phyloP scores from a whole-genome alignment of 2,113 vertebrate genomes.

The Empidonax alnorum region DNA sequence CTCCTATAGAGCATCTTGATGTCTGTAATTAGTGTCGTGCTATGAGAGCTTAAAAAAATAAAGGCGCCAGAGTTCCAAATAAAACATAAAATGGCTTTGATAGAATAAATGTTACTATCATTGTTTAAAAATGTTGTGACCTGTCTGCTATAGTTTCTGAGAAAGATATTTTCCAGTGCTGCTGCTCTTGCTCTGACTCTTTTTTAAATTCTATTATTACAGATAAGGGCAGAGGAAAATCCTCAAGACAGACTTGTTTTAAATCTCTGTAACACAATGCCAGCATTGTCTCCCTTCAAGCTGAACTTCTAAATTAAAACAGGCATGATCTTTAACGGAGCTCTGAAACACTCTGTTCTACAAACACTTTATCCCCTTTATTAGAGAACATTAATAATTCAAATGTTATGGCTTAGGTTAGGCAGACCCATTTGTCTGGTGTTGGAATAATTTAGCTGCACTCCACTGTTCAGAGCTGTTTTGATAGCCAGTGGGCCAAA shows the following conservation, averaged over 20 bases:
- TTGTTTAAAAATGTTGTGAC: conserved; percentile 94
- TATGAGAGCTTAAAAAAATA: conserved; percentile 86
- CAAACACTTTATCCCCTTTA: conserved; percentile 69
- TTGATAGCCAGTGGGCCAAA: conserved; percentile 9
- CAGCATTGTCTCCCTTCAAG: conserved; percentile 75
- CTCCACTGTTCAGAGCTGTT: neutral
- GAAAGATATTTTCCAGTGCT: conserved; percentile 83
- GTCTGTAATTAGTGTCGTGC: conserved; percentile 97
- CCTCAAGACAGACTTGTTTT: conserved; percentile 74
- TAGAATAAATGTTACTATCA: conserved; percentile 93
- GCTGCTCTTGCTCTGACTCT: conserved; percentile 61
- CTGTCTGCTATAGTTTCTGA: conserved; percentile 86
- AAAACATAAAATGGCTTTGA: conserved; percentile 97
- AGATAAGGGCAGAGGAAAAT: conserved; percentile 82
- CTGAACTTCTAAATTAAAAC: conserved; percentile 77
- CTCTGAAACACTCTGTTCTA: conserved; percentile 64
- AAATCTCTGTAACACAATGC: conserved; percentile 78
- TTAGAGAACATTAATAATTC: conserved; percentile 75
- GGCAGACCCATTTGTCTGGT: conserved; percentile 59
- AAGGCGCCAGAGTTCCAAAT: conserved; percentile 95
- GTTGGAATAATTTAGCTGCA: conserved; percentile 41
- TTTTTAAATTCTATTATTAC: conserved; percentile 75
- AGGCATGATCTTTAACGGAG: conserved; percentile 75
- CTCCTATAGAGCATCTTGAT: conserved; percentile 92
- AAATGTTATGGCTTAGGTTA: conserved; percentile 59